Conservation (phyloP, 2,888 invertebrate species). For the Creontiades dilutus region DNA sequence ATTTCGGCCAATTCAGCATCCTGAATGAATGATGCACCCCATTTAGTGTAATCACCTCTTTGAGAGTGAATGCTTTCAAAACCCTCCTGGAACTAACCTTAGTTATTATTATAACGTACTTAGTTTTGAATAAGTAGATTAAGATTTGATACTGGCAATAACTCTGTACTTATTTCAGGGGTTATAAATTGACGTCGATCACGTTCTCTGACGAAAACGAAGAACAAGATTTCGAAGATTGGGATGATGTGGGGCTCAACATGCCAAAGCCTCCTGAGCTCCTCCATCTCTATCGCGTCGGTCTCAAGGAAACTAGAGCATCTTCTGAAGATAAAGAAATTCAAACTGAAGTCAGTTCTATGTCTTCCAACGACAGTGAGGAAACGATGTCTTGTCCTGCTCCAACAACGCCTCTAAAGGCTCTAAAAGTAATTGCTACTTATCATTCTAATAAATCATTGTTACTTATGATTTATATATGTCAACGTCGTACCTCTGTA, state of each 20-base stretch:
- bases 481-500: no score
- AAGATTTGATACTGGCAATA: no score
- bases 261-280: conserved; percentile 89
- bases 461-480: no score
- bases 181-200: conserved; percentile 92
- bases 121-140: no score
- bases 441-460: no score
- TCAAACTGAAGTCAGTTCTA: conserved; percentile 67
- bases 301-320: conserved; percentile 79
- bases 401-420: background rate
- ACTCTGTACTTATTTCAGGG: conserved; percentile 76
- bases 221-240: conserved; percentile 84
- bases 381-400: background rate
- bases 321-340: conserved; percentile 38
- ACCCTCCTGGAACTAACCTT: no score
- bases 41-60: no score
- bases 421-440: background rate
- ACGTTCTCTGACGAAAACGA: conserved; percentile 95
- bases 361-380: background rate
- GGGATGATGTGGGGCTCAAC: conserved; percentile 94
- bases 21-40: no score
- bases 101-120: no score
- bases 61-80: no score
- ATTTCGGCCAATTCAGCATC: no score
- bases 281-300: conserved; percentile 84